Base-by-base conservation (phyloP, 2,797 vertebrate genomes). In the Cirrhinus molitorella region DNA sequence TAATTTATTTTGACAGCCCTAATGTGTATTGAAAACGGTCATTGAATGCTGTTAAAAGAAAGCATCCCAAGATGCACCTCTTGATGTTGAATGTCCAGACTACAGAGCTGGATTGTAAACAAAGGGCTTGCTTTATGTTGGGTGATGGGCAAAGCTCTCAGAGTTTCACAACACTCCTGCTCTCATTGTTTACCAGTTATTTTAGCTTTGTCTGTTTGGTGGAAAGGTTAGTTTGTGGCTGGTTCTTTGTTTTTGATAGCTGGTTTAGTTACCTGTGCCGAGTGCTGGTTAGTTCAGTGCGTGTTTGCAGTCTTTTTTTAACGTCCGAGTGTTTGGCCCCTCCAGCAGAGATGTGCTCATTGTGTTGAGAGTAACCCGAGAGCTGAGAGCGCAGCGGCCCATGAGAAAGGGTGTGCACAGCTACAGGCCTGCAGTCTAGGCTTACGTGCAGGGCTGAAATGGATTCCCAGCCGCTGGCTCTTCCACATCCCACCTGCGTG, bases 401-500 rank as follows among this genome's bases (percentile, higher is more conserved):
- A 83, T 89, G 90, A 90, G 89, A 91, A 88, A 88, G 88, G 87
- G 87, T 88, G 90, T 92, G 85, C 85, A 83, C 81, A n/a, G 51
- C 70, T 53, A 70, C 53, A 53, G 57, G 31, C n/a, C 43, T 81
- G 16, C 78, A 43, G 83, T 81, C 16, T 66, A 63, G 49, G 79
- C 83, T 89, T 92, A 88, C 77, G 75, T 86, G 85, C 76, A 88
- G 59, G 86, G 86, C 85, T 87, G 88, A 89, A 91, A 89, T 91
- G 88, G 89, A 89, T 88, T 79, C 77, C 82, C 10, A 1, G 83
- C 86, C 90, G 81, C 88, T n/a, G 87, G 87, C 81, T 74, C 84
- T 86, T 90, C 87, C 83, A 83, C 87, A 89, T 91, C 88, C 92
- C 92, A 95, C 92, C 93, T 95, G 94, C 89, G 0, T 83, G 76